Conservation (phyloP, 2,113 vertebrate genomes). For the Colaptes auratus region DNA sequence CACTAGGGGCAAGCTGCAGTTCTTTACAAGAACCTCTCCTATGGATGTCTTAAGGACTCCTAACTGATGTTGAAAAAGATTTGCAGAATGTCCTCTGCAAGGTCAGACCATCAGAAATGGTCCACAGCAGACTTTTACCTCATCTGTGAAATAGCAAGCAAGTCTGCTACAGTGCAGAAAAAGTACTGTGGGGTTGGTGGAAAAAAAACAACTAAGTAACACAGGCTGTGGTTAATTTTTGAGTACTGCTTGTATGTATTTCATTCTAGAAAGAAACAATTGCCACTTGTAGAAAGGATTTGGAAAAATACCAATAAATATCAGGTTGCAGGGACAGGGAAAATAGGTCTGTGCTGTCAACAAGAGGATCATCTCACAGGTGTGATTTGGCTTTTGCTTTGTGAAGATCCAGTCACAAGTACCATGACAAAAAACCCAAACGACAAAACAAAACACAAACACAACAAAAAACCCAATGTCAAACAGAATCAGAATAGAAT, state of each 20-base stretch:
- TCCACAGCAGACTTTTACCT: background rate
- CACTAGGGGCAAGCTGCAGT: background rate
- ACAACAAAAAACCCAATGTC: no score
- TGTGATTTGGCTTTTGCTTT: background rate
- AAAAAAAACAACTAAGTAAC: background rate
- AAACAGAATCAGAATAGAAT: no score
- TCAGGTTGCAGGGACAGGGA: background rate
- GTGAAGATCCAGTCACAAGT: background rate
- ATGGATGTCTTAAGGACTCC: background rate
- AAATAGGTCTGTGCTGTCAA: background rate
- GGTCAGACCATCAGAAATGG: background rate
- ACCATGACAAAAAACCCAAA: no score
- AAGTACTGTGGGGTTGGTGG: background rate
- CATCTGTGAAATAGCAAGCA: background rate
- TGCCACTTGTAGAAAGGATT: background rate
- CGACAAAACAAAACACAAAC: no score
- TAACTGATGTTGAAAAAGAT: background rate
- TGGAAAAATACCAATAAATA: background rate
- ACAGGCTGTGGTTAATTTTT: background rate
- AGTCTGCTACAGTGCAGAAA: fast-evolving
- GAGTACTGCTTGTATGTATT: background rate
- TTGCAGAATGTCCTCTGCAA: background rate
- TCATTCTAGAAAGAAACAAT: background rate
- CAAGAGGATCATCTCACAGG: background rate
- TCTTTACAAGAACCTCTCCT: background rate